Base-by-base conservation (phyloP, 2,797 vertebrate species). In the Melanotaenia trifasciata region DNA sequence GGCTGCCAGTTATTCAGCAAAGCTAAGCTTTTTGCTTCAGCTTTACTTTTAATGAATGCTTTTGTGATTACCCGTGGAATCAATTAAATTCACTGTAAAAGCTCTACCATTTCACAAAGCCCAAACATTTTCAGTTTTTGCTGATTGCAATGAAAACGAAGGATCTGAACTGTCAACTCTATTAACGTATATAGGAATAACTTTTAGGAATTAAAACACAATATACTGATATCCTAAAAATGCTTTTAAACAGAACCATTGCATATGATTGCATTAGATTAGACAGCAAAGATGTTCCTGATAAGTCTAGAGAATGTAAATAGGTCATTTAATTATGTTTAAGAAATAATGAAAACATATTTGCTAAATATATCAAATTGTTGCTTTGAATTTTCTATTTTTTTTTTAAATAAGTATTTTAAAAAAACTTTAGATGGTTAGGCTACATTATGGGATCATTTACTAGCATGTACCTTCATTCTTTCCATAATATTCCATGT, bases 331-430 rank as follows among this genome's bases (percentile, higher is more conserved):
- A 26, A 64, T 24, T 50, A 50, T 70, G 13, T 1, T 24, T 11
- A 36, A 58, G 18, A 62, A 67, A 59, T 72, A 26, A 58, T 16
- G 38, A 38, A 36, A 26, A 20, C 0, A 0, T 30, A 63, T 73
- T 70, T 64, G 56, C 22, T 26, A 50, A 22, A 69, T 47, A 64
- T 13, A 56, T 66, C 4, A 59, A 64, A 71, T 11, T 43, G 26
- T 45, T 74, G 3, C 9, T 24, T 64, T 47, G 26, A 47, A 67
- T 22, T 33, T 43, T 20, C 26, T 5, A 9, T 30, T 2, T 22
- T 33, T 22, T 33, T 59, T 75, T 59, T 40, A 1, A 7, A 67
- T 28, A 38, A n/a, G 9, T 20, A 32, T 32, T 70, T 12, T 45
- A 18, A 54, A 28, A 28, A 36, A 33, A 28, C 53, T 24, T 83